Base-by-base conservation (phyloP, 2,797 vertebrate species). In the Hoplostethus mediterraneus region DNA sequence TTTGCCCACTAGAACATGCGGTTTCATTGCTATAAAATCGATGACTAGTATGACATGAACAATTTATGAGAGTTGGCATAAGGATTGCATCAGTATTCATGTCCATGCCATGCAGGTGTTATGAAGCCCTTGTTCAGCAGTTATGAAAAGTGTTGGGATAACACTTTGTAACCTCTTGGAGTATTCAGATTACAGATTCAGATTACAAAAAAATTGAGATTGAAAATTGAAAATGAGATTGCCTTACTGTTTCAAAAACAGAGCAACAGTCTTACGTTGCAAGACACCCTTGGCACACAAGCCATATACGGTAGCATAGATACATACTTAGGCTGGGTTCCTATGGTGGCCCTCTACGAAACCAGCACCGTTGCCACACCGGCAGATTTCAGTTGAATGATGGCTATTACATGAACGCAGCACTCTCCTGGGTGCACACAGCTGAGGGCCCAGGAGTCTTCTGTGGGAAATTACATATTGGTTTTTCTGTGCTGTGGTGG, bases 401-500 rank as follows among this genome's bases (percentile, higher is more conserved):
- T 21, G 21, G 65, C 66, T 79, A 79, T 75, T 81, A 79, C 51
- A 75, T 59, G 71, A 87, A 63, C 3, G 51, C 62, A 38, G 52
- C 49, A 63, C 48, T 83, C 90, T 87, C 73, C 21, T 71, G 79
- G 81, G 75, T 75, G 76, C 81, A 77, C 75, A 84, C 62, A 73
- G 73, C 79, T 54, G 1, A 80, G 64, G 60, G 65, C 66, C 75
- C 59, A 58, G 52, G 71, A 80, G 72, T 44, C 28, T 71, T 87
- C 78, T 78, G 49, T 76, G 82, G 80, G 75, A 81, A 87, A 87
- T 87, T 80, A 86, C 87, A 82, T 88, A 88, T 90, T 83, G 87
- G 63, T 89, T 91, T 83, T 86, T 85, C 81, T 79, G 59, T 83
- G 79, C 75, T 80, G 72, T 81, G 73, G 79, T 72, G 86, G 81